phyloP scores from a whole-genome alignment of 2,113 vertebrate species.

The Thunnus thynnus region DNA sequence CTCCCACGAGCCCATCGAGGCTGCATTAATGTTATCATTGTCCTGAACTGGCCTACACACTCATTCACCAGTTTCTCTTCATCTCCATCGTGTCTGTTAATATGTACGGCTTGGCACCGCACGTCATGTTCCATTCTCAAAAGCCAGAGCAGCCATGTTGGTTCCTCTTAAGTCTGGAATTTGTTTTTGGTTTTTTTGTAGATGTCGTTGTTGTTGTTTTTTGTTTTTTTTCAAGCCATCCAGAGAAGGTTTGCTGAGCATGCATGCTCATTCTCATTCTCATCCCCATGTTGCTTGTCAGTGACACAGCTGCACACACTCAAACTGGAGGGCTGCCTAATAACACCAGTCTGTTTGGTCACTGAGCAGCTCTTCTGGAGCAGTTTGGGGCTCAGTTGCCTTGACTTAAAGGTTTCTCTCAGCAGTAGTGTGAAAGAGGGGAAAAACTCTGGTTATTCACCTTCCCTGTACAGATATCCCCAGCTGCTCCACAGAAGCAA shows the following conservation, averaged over 20 bases:
- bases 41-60: slow-evolving; percentile 15
- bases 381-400: slow-evolving; percentile 31
- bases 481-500: slow-evolving; percentile 27
- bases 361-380: slow-evolving; percentile 14
- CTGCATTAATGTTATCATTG: slow-evolving; percentile 17
- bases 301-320: slow-evolving; percentile 19
- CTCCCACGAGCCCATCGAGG: slow-evolving; percentile 27
- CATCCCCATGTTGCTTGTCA: slow-evolving; percentile 23
- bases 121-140: slow-evolving; percentile 18
- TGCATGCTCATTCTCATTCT: slow-evolving; percentile 49
- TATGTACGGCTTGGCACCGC: slow-evolving; percentile 24
- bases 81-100: slow-evolving; percentile 57
- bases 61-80: slow-evolving; percentile 42
- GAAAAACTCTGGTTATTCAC: background rate
- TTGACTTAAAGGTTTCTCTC: background rate
- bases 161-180: slow-evolving; percentile 15
- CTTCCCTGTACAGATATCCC: slow-evolving; percentile 1
- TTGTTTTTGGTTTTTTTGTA: background rate
- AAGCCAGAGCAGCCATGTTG: slow-evolving; percentile 25
- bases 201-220: background rate
- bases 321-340: slow-evolving; percentile 12
- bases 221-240: background rate
- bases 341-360: slow-evolving; percentile 1
- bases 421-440: background rate
- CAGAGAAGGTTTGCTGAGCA: slow-evolving; percentile 38